Evolutionary conservation across 2,888 invertebrate genomes (phyloP).

Genomic region (Hirtodrosophila histrioides): DNA sequence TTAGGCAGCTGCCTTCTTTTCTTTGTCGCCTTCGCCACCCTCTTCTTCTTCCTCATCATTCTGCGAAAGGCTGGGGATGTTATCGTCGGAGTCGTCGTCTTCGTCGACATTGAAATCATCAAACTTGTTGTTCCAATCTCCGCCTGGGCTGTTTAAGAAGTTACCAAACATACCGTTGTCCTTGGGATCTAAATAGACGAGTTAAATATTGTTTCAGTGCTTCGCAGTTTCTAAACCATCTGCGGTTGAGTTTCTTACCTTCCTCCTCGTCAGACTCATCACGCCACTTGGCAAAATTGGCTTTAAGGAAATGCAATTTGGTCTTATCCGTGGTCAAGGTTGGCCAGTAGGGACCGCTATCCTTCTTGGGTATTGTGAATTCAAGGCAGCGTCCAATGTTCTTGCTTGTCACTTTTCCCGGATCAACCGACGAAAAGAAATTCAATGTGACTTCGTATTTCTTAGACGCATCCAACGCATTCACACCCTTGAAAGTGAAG

Average conservation of each 20-base stretch:
- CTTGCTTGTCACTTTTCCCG: constrained; percentile 90
- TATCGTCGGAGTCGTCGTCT: constrained; percentile 90
- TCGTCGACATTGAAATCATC: constrained; percentile 89
- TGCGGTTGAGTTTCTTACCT: constrained; percentile 68
- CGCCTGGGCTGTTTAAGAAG: constrained; percentile 61
- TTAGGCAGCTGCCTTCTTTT: constrained; percentile 65
- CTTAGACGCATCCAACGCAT: constrained; percentile 92
- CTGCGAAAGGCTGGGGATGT: constrained; percentile 83
- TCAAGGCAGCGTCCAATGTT: constrained; percentile 91
- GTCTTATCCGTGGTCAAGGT: constrained; percentile 93
- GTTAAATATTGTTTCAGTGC: neutral
- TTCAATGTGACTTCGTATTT: constrained; percentile 94
- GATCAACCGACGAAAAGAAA: constrained; percentile 92
- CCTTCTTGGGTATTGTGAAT: constrained; percentile 89
- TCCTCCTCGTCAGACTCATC: constrained; percentile 97
- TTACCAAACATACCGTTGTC: constrained; percentile 65
- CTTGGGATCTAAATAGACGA: constrained; percentile 41
- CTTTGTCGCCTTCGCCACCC: constrained; percentile 77
- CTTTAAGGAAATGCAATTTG: constrained; percentile 97
- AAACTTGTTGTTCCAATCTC: constrained; percentile 84
- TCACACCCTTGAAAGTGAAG: constrained; percentile 92
- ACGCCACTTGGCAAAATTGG: constrained; percentile 99
- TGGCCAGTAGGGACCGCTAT: constrained; percentile 93
- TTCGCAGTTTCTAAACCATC: neutral
- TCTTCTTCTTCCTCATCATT: constrained; percentile 81